Evolutionary conservation across 1,140 invertebrate genomes (phyloP).

Genomic region (Chymomyza costata): DNA sequence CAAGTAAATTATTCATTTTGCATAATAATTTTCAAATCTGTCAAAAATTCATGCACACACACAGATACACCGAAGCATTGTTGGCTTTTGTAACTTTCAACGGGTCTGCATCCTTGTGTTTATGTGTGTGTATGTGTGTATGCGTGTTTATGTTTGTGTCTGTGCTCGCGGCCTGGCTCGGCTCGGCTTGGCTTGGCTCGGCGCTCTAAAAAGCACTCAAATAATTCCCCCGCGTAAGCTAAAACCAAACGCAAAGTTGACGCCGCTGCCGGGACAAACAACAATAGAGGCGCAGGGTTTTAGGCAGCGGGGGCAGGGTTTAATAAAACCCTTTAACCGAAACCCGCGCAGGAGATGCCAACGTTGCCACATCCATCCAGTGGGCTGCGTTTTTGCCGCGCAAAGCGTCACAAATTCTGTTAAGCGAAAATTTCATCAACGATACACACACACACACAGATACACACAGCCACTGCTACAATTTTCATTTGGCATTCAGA

Average conservation of each 20-base stretch:
- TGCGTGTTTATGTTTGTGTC: too few relatives aligned
- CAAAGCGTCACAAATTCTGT: constrained; percentile 70
- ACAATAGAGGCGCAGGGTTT: background rate
- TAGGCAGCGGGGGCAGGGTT: constrained; percentile 1
- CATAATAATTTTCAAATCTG: constrained; percentile 73
- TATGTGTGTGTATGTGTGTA: too few relatives aligned
- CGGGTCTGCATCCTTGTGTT: constrained; percentile 65
- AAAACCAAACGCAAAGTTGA: constrained; percentile 68
- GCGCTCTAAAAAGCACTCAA: constrained; percentile 61
- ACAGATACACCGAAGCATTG: constrained; percentile 14
- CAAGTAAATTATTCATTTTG: constrained; percentile 72
- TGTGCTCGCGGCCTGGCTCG: too few relatives aligned
- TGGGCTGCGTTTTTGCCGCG: constrained; percentile 17
- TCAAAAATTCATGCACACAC: constrained; percentile 53
- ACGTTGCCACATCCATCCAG: constrained; percentile 9
- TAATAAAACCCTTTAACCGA: constrained; percentile 68
- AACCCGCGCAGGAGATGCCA: constrained; percentile 40
- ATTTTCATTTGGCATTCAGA: constrained; percentile 61
- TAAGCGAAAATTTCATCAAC: constrained; percentile 73
- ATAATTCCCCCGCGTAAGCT: constrained; percentile 70
- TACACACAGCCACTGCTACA: too few relatives aligned
- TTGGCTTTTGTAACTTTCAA: constrained; percentile 42
- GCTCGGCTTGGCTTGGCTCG: background rate
- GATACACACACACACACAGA: too few relatives aligned
- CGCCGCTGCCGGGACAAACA: constrained; percentile 26